Evolutionary conservation across 2,888 invertebrate species (phyloP).

Genomic region (Spatulosminthurus flaviceps): DNA sequence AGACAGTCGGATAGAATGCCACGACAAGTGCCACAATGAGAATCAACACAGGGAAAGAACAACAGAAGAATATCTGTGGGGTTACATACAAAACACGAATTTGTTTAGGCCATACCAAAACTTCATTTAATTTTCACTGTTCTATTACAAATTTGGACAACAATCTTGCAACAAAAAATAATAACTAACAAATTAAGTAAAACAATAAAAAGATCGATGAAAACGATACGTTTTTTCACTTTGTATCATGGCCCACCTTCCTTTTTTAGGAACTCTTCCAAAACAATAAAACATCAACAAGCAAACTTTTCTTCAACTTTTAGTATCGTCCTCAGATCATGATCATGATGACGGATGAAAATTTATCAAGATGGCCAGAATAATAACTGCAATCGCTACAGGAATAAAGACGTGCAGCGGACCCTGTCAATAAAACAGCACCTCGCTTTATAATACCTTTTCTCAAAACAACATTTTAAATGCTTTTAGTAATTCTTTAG

Average conservation of each 20-base stretch:
- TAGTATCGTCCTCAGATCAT: background rate
- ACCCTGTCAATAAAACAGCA: constrained; percentile 65
- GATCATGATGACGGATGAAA: constrained; percentile 65
- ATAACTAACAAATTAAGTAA: constrained; percentile 1
- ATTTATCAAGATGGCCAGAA: constrained; percentile 67
- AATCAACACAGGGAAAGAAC: constrained; percentile 62
- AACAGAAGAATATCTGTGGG: constrained; percentile 63
- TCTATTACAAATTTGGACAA: no score
- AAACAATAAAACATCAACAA: constrained; percentile 39
- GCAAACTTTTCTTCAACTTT: constrained; percentile 23
- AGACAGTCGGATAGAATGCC: constrained; percentile 61
- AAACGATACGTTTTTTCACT: background rate
- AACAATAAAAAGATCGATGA: background rate
- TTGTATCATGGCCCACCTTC: constrained; percentile 28
- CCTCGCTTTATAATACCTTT: background rate
- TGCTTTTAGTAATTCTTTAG: no score
- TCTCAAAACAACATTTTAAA: background rate
- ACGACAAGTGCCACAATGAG: constrained; percentile 61
- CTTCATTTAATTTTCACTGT: no score
- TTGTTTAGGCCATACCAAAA: background rate
- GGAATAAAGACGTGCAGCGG: constrained; percentile 67
- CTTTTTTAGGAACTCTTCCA: constrained; percentile 44
- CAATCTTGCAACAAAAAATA: background rate
- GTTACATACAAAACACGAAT: constrained; percentile 14
- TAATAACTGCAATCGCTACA: constrained; percentile 66